Conservation (phyloP, 2,113 vertebrate species). For the Eptesicus fuscus region DNA sequence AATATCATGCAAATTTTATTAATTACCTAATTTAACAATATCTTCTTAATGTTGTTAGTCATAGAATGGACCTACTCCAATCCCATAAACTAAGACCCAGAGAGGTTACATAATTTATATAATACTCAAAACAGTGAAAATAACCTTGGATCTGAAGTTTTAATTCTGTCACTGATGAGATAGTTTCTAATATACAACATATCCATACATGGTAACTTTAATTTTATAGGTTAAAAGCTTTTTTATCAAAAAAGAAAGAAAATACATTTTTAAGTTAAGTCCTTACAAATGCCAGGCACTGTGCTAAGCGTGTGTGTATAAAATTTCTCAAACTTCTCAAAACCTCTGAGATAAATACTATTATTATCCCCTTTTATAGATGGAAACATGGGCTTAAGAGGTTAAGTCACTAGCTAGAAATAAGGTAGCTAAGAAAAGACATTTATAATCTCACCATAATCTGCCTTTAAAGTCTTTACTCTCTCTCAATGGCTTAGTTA, state of each 20-base stretch:
- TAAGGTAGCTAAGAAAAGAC: not conserved
- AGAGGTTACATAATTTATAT: not conserved
- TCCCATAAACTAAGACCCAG: not conserved
- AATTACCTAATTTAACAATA: not conserved
- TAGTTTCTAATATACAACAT: not conserved
- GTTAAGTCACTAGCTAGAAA: not conserved
- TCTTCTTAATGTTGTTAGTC: not conserved
- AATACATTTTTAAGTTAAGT: not conserved
- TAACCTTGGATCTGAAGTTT: not conserved
- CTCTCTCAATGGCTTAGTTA: not conserved
- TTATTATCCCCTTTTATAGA: not conserved
- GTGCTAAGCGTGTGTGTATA: not conserved
- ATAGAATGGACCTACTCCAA: not conserved
- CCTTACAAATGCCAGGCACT: not conserved
- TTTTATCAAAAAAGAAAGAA: not conserved
- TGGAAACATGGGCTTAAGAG: not conserved
- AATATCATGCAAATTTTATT: slow-evolving; percentile 5
- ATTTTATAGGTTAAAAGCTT: not conserved
- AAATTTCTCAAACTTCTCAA: not conserved
- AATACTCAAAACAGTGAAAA: not conserved
- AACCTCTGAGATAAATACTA: not conserved
- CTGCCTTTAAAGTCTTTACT: not conserved
- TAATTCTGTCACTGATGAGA: not conserved
- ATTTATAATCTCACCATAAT: not conserved
- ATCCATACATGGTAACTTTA: not conserved